Percentiles rank a stretch among this genome's conserved stretches.
Conservation (phyloP, 2,113 vertebrate species). For the Pithys albifrons region DNA sequence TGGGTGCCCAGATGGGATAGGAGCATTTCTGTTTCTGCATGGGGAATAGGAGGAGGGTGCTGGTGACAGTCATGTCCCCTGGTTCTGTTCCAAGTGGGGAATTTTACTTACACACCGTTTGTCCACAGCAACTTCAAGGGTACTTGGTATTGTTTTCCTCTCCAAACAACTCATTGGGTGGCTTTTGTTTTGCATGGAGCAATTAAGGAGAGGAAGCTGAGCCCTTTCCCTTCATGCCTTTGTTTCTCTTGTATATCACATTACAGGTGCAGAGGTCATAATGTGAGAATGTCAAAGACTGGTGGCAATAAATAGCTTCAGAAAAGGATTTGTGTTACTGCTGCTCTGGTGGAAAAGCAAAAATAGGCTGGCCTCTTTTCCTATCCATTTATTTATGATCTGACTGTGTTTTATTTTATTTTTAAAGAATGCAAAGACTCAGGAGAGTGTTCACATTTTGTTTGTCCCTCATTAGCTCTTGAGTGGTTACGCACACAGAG, state of each 20-base stretch:
- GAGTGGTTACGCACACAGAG: background rate
- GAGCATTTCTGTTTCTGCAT: background rate
- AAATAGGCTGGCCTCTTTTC: background rate
- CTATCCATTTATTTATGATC: background rate
- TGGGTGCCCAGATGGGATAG: background rate
- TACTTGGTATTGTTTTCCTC: slow-evolving; percentile 21
- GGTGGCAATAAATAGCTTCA: slow-evolving; percentile 49
- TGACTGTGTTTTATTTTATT: background rate
- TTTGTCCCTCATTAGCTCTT: slow-evolving; percentile 66
- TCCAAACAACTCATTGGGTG: background rate
- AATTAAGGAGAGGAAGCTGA: slow-evolving; percentile 61
- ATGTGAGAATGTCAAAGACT: background rate
- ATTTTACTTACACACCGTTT: background rate
- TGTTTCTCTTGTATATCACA: slow-evolving; percentile 40
- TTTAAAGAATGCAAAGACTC: background rate
- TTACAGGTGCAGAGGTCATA: slow-evolving; percentile 47
- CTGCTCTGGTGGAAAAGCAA: background rate
- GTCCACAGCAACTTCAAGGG: background rate
- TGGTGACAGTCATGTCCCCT: background rate
- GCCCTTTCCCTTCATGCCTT: slow-evolving; percentile 49
- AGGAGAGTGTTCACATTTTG: slow-evolving; percentile 18
- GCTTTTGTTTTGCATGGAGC: slow-evolving; percentile 17
- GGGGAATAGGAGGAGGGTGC: background rate
- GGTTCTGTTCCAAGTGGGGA: background rate
- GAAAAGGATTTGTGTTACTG: background rate